These are phyloP conservation scores for Phyllotis vaccarum DNA, from an alignment of 2,797 vertebrate genomes.

Conservation along the genomic window DNA sequence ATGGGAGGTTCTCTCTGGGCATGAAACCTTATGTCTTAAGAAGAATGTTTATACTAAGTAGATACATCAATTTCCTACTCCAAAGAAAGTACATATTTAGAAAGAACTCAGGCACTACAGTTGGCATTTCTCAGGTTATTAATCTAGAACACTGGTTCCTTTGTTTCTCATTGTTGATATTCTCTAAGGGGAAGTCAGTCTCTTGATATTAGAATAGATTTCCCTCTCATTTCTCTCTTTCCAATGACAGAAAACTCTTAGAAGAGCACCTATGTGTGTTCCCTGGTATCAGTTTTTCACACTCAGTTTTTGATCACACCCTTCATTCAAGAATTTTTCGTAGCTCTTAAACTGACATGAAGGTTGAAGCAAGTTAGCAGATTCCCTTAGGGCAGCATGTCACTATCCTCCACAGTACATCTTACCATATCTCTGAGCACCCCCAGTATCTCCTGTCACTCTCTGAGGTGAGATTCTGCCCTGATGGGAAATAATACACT, in stretches of 20 bases:
- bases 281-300: background rate
- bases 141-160: background rate
- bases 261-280: background rate
- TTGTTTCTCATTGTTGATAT: background rate
- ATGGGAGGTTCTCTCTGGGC: background rate
- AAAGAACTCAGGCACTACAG: background rate
- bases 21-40: no score
- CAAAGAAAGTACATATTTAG: background rate
- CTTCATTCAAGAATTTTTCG: background rate
- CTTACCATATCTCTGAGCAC: background rate
- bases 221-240: background rate
- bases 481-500: background rate
- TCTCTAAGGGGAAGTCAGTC: no score
- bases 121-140: slow-evolving; percentile 3
- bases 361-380: background rate
- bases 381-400: background rate
- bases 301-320: background rate
- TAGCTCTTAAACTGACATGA: background rate
- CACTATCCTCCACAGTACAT: background rate
- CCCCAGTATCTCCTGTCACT: background rate
- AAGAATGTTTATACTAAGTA: background rate
- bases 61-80: background rate
- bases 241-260: background rate
- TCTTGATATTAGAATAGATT: no score
- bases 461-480: background rate